These are phyloP conservation scores for Lepidurus apus DNA, from an alignment of 1,140 invertebrate species.

Conservation along the genomic window DNA sequence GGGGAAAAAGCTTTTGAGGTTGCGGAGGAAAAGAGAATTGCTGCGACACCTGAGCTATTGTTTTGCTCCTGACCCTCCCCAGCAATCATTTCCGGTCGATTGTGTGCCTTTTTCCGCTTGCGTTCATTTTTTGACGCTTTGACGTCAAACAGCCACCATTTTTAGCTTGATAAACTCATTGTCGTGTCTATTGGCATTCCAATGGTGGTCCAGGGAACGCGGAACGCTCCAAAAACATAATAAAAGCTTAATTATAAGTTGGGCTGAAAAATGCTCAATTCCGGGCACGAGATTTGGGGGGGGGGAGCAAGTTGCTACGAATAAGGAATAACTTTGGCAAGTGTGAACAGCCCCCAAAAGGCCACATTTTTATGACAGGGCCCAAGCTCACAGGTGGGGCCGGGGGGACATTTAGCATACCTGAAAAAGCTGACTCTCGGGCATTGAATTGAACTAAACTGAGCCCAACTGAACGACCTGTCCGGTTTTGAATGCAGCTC, in stretches of 20 bases:
- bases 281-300: neutral
- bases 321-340: slow-evolving; percentile 2
- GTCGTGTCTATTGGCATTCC: neutral
- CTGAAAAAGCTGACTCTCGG: neutral
- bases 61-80: slow-evolving; percentile 9
- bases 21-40: slow-evolving; percentile 19
- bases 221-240: neutral
- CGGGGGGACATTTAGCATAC: slow-evolving; percentile 15
- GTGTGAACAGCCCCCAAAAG: neutral
- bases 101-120: slow-evolving; percentile 17
- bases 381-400: slow-evolving; percentile 11
- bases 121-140: slow-evolving; percentile 19
- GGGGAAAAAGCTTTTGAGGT: neutral
- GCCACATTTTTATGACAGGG: neutral
- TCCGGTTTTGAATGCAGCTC: slow-evolving; percentile 8
- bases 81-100: slow-evolving; percentile 21
- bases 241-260: neutral
- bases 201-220: neutral
- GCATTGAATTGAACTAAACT: neutral
- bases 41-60: slow-evolving; percentile 17
- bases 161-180: neutral
- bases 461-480: neutral
- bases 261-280: neutral
- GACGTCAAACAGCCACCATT: neutral
- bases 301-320: neutral